Evolutionary conservation across 2,888 invertebrate genomes (phyloP).

Genomic region (Tetropium fuscum): DNA sequence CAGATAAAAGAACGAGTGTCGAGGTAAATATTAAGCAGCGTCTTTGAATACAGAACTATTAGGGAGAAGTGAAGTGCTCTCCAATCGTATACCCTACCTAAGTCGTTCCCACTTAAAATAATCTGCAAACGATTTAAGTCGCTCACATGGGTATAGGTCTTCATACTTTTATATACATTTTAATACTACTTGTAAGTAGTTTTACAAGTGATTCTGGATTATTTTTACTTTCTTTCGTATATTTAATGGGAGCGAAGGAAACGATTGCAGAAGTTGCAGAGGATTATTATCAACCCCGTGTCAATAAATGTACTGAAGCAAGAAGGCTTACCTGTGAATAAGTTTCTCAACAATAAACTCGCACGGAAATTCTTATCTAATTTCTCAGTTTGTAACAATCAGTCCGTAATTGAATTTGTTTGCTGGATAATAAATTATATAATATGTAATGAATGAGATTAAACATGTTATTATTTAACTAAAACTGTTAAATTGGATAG

Average conservation of each 20-base stretch:
- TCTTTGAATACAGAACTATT: constrained; percentile 24
- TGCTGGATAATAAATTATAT: no score
- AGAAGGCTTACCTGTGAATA: no score
- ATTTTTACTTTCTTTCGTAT: constrained; percentile 5
- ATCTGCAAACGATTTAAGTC: constrained; percentile 43
- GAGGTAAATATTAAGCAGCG: constrained; percentile 21
- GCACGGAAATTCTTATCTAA: no score
- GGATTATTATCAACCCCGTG: no score
- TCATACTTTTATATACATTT: constrained; percentile 14
- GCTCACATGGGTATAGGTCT: constrained; percentile 18
- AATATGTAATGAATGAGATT: no score
- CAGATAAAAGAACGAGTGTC: constrained; percentile 17
- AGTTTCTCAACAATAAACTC: no score
- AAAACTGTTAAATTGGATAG: no score
- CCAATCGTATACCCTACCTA: constrained; percentile 35
- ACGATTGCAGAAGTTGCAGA: no score
- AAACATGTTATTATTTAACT: no score
- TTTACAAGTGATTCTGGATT: constrained; percentile 1
- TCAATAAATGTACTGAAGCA: no score
- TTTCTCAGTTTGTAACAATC: no score
- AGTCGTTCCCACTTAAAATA: constrained; percentile 40
- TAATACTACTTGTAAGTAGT: constrained; percentile 20
- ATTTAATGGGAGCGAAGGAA: constrained; percentile 7
- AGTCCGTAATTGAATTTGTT: no score
- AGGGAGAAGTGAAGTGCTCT: constrained; percentile 36